Percentiles rank a stretch among this genome's conserved stretches.
Conservation (phyloP, 1,140 invertebrate species). For the Hirudo medicinalis region DNA sequence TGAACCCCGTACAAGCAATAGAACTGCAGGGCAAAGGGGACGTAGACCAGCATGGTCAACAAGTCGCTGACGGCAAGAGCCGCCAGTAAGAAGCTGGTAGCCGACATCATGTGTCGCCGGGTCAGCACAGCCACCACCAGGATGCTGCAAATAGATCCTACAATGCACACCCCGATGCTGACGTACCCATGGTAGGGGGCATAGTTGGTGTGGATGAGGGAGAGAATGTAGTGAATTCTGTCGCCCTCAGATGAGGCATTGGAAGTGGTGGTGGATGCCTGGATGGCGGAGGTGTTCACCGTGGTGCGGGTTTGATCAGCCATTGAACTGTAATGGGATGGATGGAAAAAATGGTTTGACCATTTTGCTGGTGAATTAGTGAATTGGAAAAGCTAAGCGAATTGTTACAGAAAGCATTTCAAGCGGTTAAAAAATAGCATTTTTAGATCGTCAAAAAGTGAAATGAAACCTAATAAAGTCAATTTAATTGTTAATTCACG, state of each 20-base stretch:
- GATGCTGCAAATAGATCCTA: slow-evolving; percentile 72
- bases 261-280: not conserved
- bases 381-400: no score
- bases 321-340: no score
- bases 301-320: not conserved
- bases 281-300: not conserved
- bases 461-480: no score
- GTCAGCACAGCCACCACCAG: slow-evolving; percentile 77
- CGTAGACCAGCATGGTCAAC: slow-evolving; percentile 72
- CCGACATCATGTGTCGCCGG: slow-evolving; percentile 63
- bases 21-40: slow-evolving; percentile 61
- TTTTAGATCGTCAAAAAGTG: no score
- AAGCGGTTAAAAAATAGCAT: no score
- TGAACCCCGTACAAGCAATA: slow-evolving; percentile 29
- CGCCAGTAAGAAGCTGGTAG: slow-evolving; percentile 50
- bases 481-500: no score
- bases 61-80: slow-evolving; percentile 68
- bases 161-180: slow-evolving; percentile 61
- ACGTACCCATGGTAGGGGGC: slow-evolving; percentile 53
- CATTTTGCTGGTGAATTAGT: no score
- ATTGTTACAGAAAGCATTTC: no score
- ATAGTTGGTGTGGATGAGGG: slow-evolving; percentile 31
- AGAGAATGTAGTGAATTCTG: not conserved
- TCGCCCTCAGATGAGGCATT: not conserved
- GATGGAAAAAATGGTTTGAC: no score